Conservation (phyloP, 2,888 invertebrate species). For the Cartodere bifasciata region DNA sequence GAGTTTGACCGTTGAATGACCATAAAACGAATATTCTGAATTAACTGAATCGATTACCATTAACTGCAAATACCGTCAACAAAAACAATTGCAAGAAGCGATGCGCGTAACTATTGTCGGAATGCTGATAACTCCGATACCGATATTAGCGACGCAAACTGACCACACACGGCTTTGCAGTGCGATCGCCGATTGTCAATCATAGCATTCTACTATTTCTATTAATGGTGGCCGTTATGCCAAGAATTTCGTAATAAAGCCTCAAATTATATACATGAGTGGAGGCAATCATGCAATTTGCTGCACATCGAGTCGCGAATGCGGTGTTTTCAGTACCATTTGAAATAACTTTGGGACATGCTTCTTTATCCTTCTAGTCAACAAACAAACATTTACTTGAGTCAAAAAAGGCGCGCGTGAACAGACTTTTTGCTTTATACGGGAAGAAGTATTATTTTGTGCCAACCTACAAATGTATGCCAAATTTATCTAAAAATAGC, state of each 20-base stretch:
- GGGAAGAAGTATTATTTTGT: no score
- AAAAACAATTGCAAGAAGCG: constrained; percentile 26
- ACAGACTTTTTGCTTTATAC: no score
- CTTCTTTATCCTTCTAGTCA: no score
- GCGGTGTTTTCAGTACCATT: no score
- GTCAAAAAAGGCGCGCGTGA: no score
- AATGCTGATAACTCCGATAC: constrained; percentile 25
- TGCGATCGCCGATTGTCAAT: constrained; percentile 21
- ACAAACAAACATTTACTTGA: no score
- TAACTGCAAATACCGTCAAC: constrained; percentile 24
- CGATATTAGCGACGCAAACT: constrained; percentile 18
- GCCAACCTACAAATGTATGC: no score
- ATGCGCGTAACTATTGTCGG: constrained; percentile 23
- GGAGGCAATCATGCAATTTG: constrained; percentile 10
- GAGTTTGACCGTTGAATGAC: constrained; percentile 1
- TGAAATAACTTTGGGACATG: no score
- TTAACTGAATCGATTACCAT: constrained; percentile 31
- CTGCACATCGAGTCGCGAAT: constrained; percentile 4
- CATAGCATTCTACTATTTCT: constrained; percentile 20
- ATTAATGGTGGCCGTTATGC: constrained; percentile 17
- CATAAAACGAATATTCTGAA: constrained; percentile 25
- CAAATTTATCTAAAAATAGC: no score
- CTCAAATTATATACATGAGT: constrained; percentile 13
- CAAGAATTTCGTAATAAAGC: constrained; percentile 17
- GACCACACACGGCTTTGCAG: constrained; percentile 19